phyloP scores from a whole-genome alignment of 2,888 invertebrate species.

The Zygogramma bicolorata region DNA sequence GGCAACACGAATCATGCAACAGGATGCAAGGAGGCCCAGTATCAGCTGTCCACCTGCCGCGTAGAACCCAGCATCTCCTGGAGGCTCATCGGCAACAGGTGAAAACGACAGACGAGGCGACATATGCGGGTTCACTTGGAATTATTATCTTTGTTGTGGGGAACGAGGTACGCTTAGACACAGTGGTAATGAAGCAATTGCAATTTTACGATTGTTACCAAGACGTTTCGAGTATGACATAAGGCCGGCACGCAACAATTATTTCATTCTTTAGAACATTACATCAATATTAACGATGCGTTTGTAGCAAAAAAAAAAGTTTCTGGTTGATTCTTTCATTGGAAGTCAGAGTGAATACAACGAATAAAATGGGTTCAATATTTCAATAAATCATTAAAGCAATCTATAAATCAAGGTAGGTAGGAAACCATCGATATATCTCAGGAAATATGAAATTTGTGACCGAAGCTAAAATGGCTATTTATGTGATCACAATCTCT shows the following conservation, averaged over 20 bases:
- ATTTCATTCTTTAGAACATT: neutral
- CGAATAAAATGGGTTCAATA: no score
- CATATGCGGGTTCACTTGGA: conserved; percentile 27
- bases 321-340: no score
- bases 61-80: conserved; percentile 25
- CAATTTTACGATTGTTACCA: neutral
- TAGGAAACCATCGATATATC: no score
- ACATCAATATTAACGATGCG: no score
- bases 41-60: conserved; percentile 19
- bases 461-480: no score
- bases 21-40: neutral
- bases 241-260: neutral
- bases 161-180: neutral
- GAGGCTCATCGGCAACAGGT: conserved; percentile 17
- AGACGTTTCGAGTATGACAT: neutral
- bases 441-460: no score
- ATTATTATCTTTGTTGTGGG: neutral
- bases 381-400: no score
- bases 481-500: no score
- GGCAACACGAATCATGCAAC: neutral
- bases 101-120: conserved; percentile 16
- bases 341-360: no score
- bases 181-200: conserved; percentile 3
- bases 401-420: no score
- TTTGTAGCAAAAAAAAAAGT: no score